phyloP scores from a whole-genome alignment of 2,888 invertebrate species.

The Tanypteryx hageni region DNA sequence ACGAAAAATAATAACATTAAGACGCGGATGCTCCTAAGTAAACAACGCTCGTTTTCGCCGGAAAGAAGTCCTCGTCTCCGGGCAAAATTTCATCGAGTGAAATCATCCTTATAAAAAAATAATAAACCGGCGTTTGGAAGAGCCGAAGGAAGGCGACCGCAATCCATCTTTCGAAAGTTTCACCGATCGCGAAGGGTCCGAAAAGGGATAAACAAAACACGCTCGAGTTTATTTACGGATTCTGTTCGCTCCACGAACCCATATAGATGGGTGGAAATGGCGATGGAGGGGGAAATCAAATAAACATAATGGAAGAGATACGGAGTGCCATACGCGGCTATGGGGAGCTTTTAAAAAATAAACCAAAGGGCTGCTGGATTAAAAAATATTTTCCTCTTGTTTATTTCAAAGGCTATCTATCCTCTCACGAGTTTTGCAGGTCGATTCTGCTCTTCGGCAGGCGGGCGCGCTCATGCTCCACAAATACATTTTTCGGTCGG shows the following conservation, averaged over 20 bases:
- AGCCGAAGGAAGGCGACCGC: neutral
- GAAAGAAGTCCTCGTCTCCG: too few relatives aligned
- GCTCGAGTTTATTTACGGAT: conserved; percentile 52
- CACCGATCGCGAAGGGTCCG: neutral
- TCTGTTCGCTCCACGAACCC: neutral
- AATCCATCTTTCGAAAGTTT: neutral
- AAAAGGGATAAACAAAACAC: neutral
- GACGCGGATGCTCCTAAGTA: too few relatives aligned
- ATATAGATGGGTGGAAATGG: neutral
- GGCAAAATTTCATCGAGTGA: too few relatives aligned
- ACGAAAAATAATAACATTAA: too few relatives aligned
- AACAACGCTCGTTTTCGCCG: too few relatives aligned
- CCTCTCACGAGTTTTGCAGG: neutral
- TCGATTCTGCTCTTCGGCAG: neutral
- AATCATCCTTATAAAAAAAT: too few relatives aligned
- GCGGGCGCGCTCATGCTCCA: neutral
- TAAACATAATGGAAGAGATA: neutral
- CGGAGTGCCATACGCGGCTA: neutral
- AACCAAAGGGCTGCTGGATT: neutral
- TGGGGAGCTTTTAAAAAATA: neutral
- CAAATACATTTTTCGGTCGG: neutral
- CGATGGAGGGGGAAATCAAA: neutral
- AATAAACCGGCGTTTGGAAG: neutral
- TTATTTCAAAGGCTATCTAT: neutral
- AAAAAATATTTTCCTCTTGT: neutral